Percentiles rank a stretch among this genome's conserved stretches.
Conservation (phyloP, 92 coral and sea anemone genomes). For the Porites lobata region DNA sequence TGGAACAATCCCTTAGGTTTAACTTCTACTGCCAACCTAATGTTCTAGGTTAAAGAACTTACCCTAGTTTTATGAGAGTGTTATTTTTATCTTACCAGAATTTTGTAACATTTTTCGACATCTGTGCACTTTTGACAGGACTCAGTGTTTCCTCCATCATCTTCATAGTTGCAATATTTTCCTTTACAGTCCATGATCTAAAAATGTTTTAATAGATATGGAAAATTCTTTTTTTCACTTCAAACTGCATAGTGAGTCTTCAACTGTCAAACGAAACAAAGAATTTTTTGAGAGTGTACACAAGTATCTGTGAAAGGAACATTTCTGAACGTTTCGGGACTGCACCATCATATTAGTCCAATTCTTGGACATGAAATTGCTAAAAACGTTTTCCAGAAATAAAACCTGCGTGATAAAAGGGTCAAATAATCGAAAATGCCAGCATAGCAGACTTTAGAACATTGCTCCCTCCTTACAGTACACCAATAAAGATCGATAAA, state of each 20-base stretch:
- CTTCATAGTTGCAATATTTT: background rate
- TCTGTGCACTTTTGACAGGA: conserved; percentile 72
- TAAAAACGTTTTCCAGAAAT: background rate
- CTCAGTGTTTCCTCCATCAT: no score
- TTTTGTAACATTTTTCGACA: conserved; percentile 67
- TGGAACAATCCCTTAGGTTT: conserved; percentile 4
- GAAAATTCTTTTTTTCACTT: no score
- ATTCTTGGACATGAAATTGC: background rate
- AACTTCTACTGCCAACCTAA: background rate
- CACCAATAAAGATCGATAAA: conserved; percentile 6
- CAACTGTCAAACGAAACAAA: no score
- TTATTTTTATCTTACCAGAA: conserved; percentile 29
- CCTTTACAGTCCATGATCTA: conserved; percentile 64
- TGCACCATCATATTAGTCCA: no score
- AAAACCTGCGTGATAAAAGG: background rate
- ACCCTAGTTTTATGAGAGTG: no score
- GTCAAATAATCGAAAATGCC: conserved; percentile 2
- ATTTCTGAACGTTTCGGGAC: no score
- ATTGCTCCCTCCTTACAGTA: conserved; percentile 5
- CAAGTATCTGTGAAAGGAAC: no score
- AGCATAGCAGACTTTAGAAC: conserved; percentile 12
- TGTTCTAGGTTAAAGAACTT: no score
- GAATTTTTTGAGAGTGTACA: no score
- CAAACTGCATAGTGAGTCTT: no score
- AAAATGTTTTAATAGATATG: background rate